phyloP scores from a whole-genome alignment of 2,888 invertebrate genomes.

The Busseola fusca region DNA sequence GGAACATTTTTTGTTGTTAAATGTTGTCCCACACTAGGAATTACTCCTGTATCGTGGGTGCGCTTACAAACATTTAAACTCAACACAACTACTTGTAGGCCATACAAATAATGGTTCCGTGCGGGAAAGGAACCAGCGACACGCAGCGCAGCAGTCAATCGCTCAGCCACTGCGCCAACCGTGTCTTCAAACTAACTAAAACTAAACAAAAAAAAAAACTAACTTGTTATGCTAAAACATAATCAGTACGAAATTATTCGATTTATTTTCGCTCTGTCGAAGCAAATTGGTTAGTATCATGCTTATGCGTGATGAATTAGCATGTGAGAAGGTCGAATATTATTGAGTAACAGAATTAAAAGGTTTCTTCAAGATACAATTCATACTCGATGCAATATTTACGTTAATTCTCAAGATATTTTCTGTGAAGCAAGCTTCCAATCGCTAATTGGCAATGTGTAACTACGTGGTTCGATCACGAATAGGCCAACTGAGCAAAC shows the following conservation, averaged over 20 bases:
- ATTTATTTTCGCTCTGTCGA: not conserved
- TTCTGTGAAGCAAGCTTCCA: constrained; percentile 32
- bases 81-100: no score
- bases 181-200: no score
- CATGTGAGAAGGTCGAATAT: not conserved
- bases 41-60: no score
- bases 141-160: no score
- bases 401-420: constrained; percentile 24
- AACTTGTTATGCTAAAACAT: not conserved
- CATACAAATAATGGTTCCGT: no score
- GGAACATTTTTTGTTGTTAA: no score
- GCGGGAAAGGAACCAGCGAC: no score
- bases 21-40: no score
- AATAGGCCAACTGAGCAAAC: not conserved
- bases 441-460: constrained; percentile 22
- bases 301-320: not conserved
- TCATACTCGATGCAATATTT: constrained; percentile 27
- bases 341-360: constrained; percentile 4
- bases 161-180: no score
- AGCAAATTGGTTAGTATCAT: constrained; percentile 7
- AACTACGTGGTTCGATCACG: not conserved
- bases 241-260: not conserved
- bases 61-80: no score
- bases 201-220: no score
- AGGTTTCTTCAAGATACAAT: constrained; percentile 13